Percentiles rank a stretch among this genome's conserved stretches.
phyloP scores from a whole-genome alignment of 2,113 vertebrate genomes.

The Bombycilla garrulus region DNA sequence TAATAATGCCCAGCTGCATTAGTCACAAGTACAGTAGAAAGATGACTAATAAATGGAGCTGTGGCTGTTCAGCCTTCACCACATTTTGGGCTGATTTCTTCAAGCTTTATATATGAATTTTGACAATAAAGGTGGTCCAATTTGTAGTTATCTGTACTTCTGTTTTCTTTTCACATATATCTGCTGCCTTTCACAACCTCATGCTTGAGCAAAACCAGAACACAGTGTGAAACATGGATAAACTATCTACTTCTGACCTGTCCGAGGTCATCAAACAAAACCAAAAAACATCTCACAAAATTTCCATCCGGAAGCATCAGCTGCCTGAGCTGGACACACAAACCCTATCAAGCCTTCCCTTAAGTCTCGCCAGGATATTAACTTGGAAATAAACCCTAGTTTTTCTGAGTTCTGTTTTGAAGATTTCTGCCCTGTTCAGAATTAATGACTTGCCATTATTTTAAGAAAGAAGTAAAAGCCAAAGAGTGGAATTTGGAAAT shows the following conservation, averaged over 20 bases:
- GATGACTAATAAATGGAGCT: not conserved
- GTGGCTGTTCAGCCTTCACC: not conserved
- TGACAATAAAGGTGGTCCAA: not conserved
- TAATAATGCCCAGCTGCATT: not conserved
- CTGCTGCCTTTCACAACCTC: not conserved
- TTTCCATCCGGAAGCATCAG: conserved; percentile 33
- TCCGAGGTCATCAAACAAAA: not conserved
- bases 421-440: conserved; percentile 23
- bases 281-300: not conserved
- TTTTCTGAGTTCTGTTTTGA: conserved; percentile 30
- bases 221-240: not conserved
- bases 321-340: not conserved
- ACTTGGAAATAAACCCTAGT: conserved; percentile 48
- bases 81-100: not conserved
- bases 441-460: not conserved
- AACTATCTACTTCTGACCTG: conserved; percentile 16
- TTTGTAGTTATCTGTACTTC: not conserved
- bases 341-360: conserved; percentile 1
- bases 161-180: not conserved
- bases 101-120: not conserved
- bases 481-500: conserved; percentile 8
- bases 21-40: not conserved
- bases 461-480: not conserved
- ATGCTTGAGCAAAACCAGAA: conserved; percentile 21
- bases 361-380: conserved; percentile 42